phyloP scores from a whole-genome alignment of 1,140 invertebrate genomes.

The Planococcus citri region DNA sequence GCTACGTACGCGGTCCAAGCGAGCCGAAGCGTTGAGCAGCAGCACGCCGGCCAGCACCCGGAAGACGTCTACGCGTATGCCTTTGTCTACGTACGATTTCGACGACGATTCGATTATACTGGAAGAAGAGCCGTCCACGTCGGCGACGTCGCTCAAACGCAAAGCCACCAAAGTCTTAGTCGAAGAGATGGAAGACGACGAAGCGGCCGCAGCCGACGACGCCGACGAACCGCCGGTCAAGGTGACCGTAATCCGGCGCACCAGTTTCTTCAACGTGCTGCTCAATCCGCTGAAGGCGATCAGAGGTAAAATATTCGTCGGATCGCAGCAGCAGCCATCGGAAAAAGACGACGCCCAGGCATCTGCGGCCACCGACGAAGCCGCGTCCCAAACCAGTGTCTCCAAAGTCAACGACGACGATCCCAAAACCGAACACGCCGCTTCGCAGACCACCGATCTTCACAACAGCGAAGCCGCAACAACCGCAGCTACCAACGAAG shows the following conservation, averaged over 20 bases:
- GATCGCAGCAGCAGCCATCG: background rate
- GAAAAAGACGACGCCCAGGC: too few relatives aligned
- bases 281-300: background rate
- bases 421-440: background rate
- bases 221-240: background rate
- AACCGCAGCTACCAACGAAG: background rate
- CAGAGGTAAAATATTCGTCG: background rate
- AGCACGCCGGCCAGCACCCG: background rate
- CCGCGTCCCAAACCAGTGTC: background rate
- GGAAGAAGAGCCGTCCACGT: background rate
- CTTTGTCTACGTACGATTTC: background rate
- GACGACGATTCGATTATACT: conserved; percentile 4
- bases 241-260: background rate
- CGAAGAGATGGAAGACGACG: background rate
- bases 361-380: background rate
- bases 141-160: background rate
- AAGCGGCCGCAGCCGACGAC: background rate
- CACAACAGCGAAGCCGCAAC: background rate
- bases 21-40: background rate
- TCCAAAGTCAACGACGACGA: background rate
- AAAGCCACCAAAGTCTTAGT: background rate
- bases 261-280: background rate
- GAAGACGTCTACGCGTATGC: background rate
- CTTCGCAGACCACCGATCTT: background rate
- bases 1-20: background rate